Percentiles rank a stretch among this genome's conserved stretches.
Conservation (phyloP, 1,140 invertebrate species). For the Acromyrmex heyeri region DNA sequence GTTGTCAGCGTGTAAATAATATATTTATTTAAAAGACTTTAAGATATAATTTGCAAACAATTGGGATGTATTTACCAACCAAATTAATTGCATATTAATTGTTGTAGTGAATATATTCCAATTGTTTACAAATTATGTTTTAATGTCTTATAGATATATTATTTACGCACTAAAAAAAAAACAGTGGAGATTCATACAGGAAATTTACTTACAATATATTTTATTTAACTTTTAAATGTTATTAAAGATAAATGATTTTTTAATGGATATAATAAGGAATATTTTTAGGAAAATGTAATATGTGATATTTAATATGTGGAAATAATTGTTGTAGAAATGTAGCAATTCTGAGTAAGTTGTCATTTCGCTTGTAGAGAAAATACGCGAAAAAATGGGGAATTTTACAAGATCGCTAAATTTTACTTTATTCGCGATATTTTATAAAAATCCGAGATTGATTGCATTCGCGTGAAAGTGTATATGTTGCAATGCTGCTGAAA, state of each 20-base stretch:
- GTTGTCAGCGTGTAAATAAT: no score
- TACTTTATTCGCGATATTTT: conserved; percentile 25
- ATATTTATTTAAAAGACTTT: no score
- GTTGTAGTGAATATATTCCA: no score
- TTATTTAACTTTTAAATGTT: not conserved
- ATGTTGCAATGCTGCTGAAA: not conserved
- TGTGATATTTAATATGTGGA: not conserved
- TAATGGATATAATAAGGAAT: not conserved
- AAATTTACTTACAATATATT: no score
- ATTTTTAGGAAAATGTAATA: not conserved
- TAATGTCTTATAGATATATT: no score
- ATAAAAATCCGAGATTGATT: conserved; percentile 40
- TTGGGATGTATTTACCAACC: no score
- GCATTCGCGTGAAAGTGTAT: conserved; percentile 12
- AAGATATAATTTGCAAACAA: no score
- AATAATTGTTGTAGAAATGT: not conserved
- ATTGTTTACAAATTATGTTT: no score
- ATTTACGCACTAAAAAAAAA: no score
- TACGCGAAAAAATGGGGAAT: not conserved
- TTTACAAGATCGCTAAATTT: not conserved
- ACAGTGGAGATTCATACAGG: no score
- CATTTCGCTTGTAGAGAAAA: not conserved
- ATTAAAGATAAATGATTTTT: not conserved
- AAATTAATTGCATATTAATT: no score
- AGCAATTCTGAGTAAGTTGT: not conserved